phyloP scores from a whole-genome alignment of 2,113 vertebrate genomes.

The Erythrocercus mccallii region DNA sequence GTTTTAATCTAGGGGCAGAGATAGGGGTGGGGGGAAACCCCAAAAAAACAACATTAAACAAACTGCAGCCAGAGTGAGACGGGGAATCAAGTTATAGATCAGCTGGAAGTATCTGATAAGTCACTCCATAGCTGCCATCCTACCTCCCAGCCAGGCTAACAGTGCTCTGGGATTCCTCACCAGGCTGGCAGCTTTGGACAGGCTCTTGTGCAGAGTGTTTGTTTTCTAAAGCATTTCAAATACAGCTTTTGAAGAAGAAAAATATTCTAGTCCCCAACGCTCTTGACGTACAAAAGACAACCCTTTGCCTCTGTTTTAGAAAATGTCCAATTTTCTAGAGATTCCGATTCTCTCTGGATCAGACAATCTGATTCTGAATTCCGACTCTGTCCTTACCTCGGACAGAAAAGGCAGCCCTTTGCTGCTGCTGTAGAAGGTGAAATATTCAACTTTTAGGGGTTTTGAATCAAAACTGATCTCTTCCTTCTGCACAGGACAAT shows the following conservation, averaged over 20 bases:
- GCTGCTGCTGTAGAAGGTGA: background rate
- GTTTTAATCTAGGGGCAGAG: background rate
- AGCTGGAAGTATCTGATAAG: background rate
- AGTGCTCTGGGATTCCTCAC: background rate
- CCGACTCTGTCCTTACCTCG: background rate
- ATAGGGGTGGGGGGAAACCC: rapidly evolving
- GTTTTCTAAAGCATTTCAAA: background rate
- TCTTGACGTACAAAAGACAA: background rate
- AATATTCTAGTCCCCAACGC: background rate
- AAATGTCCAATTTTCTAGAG: background rate
- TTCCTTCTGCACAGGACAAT: conserved; percentile 83
- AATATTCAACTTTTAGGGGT: background rate
- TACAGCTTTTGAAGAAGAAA: background rate
- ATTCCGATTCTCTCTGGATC: background rate
- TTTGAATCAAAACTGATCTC: background rate
- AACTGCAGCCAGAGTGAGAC: background rate
- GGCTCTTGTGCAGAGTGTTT: background rate
- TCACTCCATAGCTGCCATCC: background rate
- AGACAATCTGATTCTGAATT: background rate
- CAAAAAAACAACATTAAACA: background rate
- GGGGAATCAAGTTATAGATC: background rate
- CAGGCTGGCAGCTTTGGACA: background rate
- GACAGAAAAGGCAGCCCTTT: background rate
- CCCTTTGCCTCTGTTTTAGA: background rate
- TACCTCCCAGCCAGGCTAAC: background rate